Base-by-base conservation (phyloP, 1,140 invertebrate genomes). In the Ctenoplectra terminalis region DNA sequence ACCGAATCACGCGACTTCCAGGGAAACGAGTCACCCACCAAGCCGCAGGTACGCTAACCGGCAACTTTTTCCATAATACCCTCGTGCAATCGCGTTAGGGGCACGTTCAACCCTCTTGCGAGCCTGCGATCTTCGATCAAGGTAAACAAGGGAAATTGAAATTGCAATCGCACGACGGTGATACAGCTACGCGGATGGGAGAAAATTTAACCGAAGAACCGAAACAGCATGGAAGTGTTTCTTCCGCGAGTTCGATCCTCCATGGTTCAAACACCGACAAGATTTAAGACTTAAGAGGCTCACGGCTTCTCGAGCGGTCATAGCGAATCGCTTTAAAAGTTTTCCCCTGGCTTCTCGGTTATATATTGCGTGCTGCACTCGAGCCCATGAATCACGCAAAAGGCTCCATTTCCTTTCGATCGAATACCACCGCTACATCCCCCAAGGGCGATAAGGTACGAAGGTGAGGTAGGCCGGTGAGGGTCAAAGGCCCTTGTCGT, bases 1-100 rank as follows among this genome's bases (percentile, higher is more conserved):
- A 83, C 78, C 69, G 84, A 71, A 87, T 84, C 81, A 83, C 86
- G 85, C 76, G 79, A 86, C 79, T 82, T 85, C 72, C 81, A 73
- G 50, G 81, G 81, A 81, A 78, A 86, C 85, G 40, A 70, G 48
- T 79, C 61, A 74, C 72, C 63, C 43, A 72, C 52, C 26, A 6
- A 7, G 23, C 70, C 54, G n/a, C 37, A 34, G 23, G 2, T 20
- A 20, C 17, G 43, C 11, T 1, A 23, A 23, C 40, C 54, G 46
- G 29, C 43, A 43, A 64, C 46, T 66, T 66, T 48, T 66, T 15
- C 58, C 31, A n/a, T 43, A 43, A 58, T 11, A 78, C 73, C 34
- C 56, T 11, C 8, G 40, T 17, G 26, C 29, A 34, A 31, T 48
- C 6, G 15, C 20, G 23, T n/a, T n/a, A 17, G 29, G 26, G 56